Base-by-base conservation (phyloP, 2,113 vertebrate species). In the Gymnogyps californianus region DNA sequence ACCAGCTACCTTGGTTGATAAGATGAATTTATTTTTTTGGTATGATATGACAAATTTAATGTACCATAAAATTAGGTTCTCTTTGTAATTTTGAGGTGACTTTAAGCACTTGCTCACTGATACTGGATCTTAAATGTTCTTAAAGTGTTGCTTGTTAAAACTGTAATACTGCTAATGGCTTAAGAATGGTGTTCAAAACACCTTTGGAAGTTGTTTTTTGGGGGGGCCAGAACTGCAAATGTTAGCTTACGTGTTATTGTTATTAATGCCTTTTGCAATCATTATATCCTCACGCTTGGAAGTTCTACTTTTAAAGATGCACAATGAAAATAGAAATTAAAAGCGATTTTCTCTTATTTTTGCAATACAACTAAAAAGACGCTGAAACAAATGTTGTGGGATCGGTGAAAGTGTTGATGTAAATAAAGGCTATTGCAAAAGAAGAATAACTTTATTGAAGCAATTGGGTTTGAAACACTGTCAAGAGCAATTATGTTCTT, bases 191-290 rank as follows among this genome's bases (percentile, higher is more conserved):
- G 6, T 49, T 54, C 40, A 28, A 44, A 92, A 40, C 11, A 20
- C 7, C 18, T 65, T 31, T 84, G 36, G 8, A 47, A 57, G 11
- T 9, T 38, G 38, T 38, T 38, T 26, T 34, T 19, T 7, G 3
- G 9, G 0, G 0, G 31, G 49, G 14, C 12, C 4, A 22, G 25
- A 61, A 10, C 5, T 40, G 13, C 10, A 36, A 34, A 31, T 13
- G 15, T 15, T 65, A 47, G 26, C 14, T 67, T 82, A 8, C 2
- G 0, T 21, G 2, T 42, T 69, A 10, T 26, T 70, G 20, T 36
- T 74, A 16, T 40, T 72, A 57, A 19, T 57, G 25, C 2, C 5
- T 75, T 87, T 69, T 90, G 19, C 17, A 21, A 4, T 72, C 11
- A 2, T 9, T 44, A 5, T 7, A 38, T 52, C 25, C 15, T 83